phyloP scores from a whole-genome alignment of 2,888 invertebrate species.

The Amphipoea oculea region DNA sequence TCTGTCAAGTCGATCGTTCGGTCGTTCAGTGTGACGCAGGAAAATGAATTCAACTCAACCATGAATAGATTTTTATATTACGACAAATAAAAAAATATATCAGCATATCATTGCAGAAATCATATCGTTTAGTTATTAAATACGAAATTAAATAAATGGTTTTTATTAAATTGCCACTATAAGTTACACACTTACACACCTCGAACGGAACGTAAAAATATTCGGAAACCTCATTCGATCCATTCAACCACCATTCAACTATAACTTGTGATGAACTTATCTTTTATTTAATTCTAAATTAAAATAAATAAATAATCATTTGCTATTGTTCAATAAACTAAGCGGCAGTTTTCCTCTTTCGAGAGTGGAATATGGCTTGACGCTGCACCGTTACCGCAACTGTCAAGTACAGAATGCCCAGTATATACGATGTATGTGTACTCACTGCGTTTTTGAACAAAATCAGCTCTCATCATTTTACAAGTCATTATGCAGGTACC shows the following conservation, averaged over 20 bases:
- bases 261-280: background rate
- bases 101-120: background rate
- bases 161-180: background rate
- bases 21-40: slow-evolving; percentile 68
- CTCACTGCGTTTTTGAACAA: background rate
- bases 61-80: background rate
- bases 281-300: background rate
- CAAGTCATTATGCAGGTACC: background rate
- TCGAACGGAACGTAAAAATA: slow-evolving; percentile 21
- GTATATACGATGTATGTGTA: background rate
- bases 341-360: background rate
- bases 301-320: background rate
- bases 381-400: background rate
- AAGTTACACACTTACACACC: rapidly evolving
- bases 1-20: slow-evolving; percentile 84
- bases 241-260: too few species aligned
- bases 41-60: background rate
- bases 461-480: background rate
- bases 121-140: too few species aligned
- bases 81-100: background rate
- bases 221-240: background rate
- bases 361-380: background rate
- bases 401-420: slow-evolving; percentile 5
- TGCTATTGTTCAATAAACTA: background rate
- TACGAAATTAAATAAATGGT: background rate